These are phyloP conservation scores for Patella vulgata DNA, from an alignment of 1,140 invertebrate species.

Conservation along the genomic window DNA sequence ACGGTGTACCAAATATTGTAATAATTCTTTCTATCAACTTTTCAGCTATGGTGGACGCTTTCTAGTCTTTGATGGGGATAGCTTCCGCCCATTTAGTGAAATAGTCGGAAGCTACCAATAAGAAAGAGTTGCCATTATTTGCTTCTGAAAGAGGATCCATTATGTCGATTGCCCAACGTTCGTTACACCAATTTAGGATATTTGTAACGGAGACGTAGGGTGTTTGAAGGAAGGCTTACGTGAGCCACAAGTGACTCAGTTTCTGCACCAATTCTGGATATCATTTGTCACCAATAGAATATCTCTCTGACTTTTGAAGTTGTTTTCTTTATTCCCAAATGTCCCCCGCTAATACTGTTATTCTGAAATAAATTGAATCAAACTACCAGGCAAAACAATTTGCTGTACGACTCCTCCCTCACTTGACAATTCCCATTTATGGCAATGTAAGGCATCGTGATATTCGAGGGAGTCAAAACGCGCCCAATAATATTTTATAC, in stretches of 20 bases:
- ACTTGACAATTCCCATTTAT: no score
- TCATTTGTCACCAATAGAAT: conserved; percentile 32
- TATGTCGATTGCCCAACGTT: conserved; percentile 16
- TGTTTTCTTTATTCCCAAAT: conserved; percentile 33
- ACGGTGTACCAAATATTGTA: no score
- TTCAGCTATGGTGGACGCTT: no score
- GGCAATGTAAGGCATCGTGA: no score
- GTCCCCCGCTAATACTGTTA: no score
- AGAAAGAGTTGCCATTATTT: conserved; percentile 32
- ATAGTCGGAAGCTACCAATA: no score
- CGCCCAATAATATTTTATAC: no score
- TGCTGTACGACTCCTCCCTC: no score
- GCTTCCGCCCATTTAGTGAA: conserved; percentile 44
- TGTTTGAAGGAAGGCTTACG: conserved; percentile 7
- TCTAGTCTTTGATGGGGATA: conserved; percentile 36
- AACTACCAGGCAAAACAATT: no score
- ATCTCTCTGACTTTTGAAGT: conserved; percentile 10
- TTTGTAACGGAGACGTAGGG: conserved; percentile 13
- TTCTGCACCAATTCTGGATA: conserved; percentile 4
- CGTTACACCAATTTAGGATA: neutral
- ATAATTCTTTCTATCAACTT: no score
- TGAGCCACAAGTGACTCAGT: conserved; percentile 22
- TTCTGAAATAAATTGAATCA: no score
- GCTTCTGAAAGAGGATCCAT: conserved; percentile 18
- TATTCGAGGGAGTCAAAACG: no score